These are phyloP conservation scores for Junonia oenone DNA, from an alignment of 2,888 invertebrate genomes.

Conservation along the genomic window DNA sequence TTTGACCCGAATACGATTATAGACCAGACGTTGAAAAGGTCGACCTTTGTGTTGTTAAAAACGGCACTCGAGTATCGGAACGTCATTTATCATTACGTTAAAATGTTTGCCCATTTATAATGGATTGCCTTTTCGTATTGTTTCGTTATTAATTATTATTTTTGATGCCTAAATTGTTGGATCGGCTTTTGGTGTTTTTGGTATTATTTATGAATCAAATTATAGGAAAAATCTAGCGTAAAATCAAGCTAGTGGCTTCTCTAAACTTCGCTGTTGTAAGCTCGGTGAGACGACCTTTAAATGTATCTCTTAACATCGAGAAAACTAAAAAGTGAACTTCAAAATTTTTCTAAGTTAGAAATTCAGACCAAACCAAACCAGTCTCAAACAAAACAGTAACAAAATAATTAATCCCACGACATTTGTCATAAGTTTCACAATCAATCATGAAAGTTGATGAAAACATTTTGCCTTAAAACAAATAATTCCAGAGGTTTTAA, in stretches of 20 bases:
- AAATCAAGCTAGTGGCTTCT: no score
- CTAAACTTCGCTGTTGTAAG: no score
- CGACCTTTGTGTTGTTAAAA: neutral
- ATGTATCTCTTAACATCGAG: no score
- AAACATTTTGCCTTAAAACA: neutral
- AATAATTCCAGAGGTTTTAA: neutral
- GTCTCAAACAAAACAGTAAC: neutral
- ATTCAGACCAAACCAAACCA: neutral
- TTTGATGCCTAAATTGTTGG: no score
- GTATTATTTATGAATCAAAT: no score
- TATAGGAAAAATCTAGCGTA: no score
- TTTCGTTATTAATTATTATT: neutral
- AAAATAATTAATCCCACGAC: neutral
- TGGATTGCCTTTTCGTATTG: neutral
- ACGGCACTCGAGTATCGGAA: neutral
- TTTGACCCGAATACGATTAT: constrained; percentile 8
- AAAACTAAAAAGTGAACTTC: no score
- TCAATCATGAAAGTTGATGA: neutral
- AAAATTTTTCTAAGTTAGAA: no score
- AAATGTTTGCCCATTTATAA: neutral
- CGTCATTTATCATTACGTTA: constrained; percentile 1
- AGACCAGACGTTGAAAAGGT: constrained; percentile 7
- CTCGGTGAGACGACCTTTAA: no score
- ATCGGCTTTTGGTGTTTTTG: no score
- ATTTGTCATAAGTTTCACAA: neutral